A percentile compares a stretch with the other conserved stretches of the same genome.
Conservation (phyloP, 2,113 vertebrate species). For the Drymodes brunneopygia region DNA sequence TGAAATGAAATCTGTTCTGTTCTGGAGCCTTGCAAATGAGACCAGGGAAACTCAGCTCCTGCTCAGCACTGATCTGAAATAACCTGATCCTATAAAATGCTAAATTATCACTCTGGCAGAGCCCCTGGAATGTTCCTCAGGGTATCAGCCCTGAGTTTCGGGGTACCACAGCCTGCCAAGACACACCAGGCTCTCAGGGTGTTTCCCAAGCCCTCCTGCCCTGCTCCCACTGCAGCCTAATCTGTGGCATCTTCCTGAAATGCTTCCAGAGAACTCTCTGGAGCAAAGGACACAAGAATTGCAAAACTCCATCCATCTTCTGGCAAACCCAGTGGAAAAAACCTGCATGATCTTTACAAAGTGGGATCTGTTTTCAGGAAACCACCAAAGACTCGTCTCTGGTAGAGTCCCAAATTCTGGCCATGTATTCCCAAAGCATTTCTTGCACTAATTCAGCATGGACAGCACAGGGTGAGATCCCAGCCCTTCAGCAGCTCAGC, state of each 20-base stretch:
- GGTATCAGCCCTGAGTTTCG: not conserved
- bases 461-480: not conserved
- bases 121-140: not conserved
- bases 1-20: rapidly evolving
- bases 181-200: not conserved
- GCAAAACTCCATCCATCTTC: not conserved
- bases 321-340: not conserved
- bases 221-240: not conserved
- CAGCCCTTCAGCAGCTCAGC: not conserved
- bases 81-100: not conserved
- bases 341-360: not conserved
- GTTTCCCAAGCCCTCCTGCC: not conserved
- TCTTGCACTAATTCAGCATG: not conserved
- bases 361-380: not conserved
- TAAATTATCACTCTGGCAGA: not conserved
- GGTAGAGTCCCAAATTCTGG: not conserved
- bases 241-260: not conserved
- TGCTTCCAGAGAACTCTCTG: not conserved
- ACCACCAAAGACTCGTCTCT: not conserved
- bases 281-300: not conserved
- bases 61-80: not conserved
- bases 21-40: not conserved
- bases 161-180: not conserved
- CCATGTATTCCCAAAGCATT: not conserved
- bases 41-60: not conserved